Conservation (phyloP, 2,113 vertebrate species). For the Corydoras maculifer region DNA sequence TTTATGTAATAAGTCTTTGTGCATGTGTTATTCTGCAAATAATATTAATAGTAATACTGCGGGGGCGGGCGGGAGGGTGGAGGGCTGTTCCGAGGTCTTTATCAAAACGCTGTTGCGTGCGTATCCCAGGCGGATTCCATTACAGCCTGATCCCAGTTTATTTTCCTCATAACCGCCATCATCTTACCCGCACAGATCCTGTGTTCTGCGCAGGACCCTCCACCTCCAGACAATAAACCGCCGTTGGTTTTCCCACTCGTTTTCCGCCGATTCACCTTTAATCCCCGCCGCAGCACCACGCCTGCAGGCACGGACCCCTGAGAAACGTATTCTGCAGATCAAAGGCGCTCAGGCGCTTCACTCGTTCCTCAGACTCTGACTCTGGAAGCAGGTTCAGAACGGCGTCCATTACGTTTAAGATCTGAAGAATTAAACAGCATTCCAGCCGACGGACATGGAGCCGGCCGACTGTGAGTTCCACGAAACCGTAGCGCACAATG, state of each 20-base stretch:
- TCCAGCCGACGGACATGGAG: too few relatives aligned
- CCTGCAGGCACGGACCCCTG: constrained; percentile 2
- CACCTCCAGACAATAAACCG: not conserved
- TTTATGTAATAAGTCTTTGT: too few relatives aligned
- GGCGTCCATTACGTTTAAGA: too few relatives aligned
- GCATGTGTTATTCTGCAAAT: too few relatives aligned
- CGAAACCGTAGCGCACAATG: not conserved
- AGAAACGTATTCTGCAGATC: not conserved
- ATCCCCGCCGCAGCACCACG: not conserved
- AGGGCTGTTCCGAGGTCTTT: constrained; percentile 12
- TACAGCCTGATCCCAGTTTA: constrained; percentile 7
- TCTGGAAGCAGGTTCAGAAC: not conserved
- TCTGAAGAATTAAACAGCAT: too few relatives aligned
- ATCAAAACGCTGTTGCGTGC: not conserved
- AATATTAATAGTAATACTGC: not conserved
- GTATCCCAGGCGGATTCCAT: constrained; percentile 35
- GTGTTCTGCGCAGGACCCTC: not conserved
- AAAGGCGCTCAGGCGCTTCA: not conserved
- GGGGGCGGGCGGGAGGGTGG: constrained; percentile 4
- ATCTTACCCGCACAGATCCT: not conserved
- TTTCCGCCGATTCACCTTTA: not conserved
- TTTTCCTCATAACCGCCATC: not conserved
- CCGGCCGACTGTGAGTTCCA: too few relatives aligned
- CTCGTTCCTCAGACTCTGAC: too few relatives aligned
- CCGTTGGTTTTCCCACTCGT: not conserved